Base-by-base conservation (phyloP, 2,113 vertebrate genomes). In the Psittacus erithacus region DNA sequence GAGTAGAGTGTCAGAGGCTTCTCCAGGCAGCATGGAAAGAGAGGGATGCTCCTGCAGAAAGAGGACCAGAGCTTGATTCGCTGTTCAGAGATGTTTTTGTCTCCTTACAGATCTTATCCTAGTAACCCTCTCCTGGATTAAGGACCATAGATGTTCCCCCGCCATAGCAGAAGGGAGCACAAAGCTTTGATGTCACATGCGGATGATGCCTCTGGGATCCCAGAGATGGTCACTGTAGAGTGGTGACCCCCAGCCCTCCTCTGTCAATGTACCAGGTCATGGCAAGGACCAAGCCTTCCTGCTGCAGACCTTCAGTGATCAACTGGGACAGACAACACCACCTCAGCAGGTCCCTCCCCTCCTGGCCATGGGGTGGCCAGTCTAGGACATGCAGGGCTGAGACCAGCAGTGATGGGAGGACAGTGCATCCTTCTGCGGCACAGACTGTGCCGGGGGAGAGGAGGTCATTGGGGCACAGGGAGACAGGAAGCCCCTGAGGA, bases 371-470 rank as follows among this genome's bases (percentile, higher is more conserved):
- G 46, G 47, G 13, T 79, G 11, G 53, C 65, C 71, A 64, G 41
- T 17, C 22, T 0, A 1, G 46, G 43, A 28, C 50, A 19, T 0
- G 4, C 35, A 47, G 52, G n/a, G 13, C 68, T 60, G 47, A 68
- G 12, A 53, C 13, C 39, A 35, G 28, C 60, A 65, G 33, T 15
- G 28, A 2, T 28, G 11, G 55, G 22, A 84, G 55, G 10, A 31
- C 27, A 1, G 1, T 17, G 8, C 47, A 38, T 70, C 64, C 14
- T 31, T 46, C 64, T 92, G 82, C 38, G 63, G 13, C 8, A 17
- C 8, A 0, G 0, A 20, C 38, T 38, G 25, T 10, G 38, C 68
- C 0, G 0, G 22, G 44, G 10, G 2, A 47, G 10, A n/a, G 5
- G 31, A 13, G 8, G 17, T 35, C 43, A 0, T 20, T 50, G 60